Conservation (phyloP, 2,888 invertebrate species). For the Lasius fuliginosus region DNA sequence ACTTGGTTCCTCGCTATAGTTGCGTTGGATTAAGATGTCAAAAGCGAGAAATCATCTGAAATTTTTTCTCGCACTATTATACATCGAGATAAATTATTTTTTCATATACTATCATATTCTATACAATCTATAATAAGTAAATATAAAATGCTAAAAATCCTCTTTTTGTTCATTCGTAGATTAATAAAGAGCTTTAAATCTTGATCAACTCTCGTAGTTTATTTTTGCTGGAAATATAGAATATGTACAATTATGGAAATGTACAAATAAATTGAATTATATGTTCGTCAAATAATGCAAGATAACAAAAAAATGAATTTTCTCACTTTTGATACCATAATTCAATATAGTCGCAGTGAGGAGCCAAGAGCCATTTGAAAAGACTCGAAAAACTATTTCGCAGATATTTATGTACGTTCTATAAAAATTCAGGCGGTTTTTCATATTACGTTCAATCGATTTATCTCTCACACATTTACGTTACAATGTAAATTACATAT, state of each 20-base stretch:
- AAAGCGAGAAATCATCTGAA: neutral
- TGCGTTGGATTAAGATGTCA: neutral
- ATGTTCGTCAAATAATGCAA: neutral
- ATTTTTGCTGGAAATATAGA: neutral
- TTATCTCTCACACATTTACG: conserved; percentile 20
- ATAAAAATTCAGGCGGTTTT: conserved; percentile 9
- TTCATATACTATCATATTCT: neutral
- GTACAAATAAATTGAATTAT: neutral
- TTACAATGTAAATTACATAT: conserved; percentile 13
- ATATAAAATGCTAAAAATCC: too few relatives aligned
- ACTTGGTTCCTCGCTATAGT: neutral
- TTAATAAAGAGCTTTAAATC: neutral
- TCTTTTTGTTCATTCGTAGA: neutral
- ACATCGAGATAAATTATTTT: neutral
- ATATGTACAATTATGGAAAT: neutral
- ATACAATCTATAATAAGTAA: neutral
- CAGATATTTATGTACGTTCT: neutral
- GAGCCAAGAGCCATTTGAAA: neutral
- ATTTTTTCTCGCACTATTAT: neutral
- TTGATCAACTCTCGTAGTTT: neutral
- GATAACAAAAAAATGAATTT: neutral
- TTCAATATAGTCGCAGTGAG: neutral
- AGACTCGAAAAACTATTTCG: neutral
- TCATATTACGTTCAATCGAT: conserved; percentile 5
- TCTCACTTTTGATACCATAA: neutral